Base-by-base conservation (phyloP, 1,140 invertebrate species). In the Megathymus violae region DNA sequence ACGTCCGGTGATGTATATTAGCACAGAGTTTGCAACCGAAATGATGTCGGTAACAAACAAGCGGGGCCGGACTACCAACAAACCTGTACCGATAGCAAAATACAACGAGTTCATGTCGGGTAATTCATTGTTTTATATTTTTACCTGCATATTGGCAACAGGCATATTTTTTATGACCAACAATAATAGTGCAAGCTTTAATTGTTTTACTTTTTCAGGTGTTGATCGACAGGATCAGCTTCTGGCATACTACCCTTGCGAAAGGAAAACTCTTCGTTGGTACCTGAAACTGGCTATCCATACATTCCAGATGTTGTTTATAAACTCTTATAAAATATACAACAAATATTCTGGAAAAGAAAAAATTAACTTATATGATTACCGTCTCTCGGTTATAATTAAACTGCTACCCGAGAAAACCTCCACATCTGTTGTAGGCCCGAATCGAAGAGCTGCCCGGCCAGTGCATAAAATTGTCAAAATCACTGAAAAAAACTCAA, bases 301-400 rank as follows among this genome's bases (percentile, higher is more conserved):
- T 36, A 51, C 48, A 15, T 51, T 51, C 27, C 48, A 51, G 16
- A 16, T 51, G 4, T 27, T 51, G 6, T 17, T 51, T 11, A 16
- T 51, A 38, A 51, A 51, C 16, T 51, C 48, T 4, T 51, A 10
- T 11, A 51, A 51, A 51, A 17, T 51, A 7, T 51, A 34, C 1
- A 17, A 3, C 9, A 51, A 51, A 9, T 51, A 16, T 51, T 51
- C 48, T 7, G 27, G 27, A 13, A 25, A 25, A 3, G 6, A 25
- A 3, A 25, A 25, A 25, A 25, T 25, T 3, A 3, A 6, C 3
- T 25, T 25, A 6, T 25, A 25, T 25, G 22, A 25, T 25, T 25
- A 3, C 6, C 22, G 22, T 6, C 22, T 25, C n/a, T n/a, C n/a
- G n/a, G n/a, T n/a, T n/a, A n/a, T n/a, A n/a, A n/a, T n/a, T n/a